A percentile compares a stretch with the other conserved stretches of the same genome.
Conservation (phyloP, 2,113 vertebrate species). For the Gallinago media region DNA sequence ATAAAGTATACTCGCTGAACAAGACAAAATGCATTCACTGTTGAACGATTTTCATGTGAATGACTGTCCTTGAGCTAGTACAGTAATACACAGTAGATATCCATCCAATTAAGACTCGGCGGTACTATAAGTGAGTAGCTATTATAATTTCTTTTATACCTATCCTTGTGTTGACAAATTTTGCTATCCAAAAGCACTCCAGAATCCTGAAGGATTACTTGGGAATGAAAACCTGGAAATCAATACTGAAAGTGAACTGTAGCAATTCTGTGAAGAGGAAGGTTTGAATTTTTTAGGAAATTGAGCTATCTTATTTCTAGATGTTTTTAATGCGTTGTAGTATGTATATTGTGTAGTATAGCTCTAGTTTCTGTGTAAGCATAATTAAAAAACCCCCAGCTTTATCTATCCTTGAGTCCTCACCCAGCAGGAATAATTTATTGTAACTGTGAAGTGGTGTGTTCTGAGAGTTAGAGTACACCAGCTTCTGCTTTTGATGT, state of each 20-base stretch:
- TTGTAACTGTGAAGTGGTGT: neutral
- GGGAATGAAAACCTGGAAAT: conserved; percentile 21
- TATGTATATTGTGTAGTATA: neutral
- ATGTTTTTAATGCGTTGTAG: neutral
- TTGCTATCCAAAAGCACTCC: conserved; percentile 27
- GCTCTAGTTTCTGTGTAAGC: neutral
- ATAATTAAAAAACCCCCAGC: neutral
- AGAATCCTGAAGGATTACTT: conserved; percentile 42
- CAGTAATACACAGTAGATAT: conserved; percentile 29
- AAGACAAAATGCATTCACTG: conserved; percentile 52
- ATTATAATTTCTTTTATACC: conserved; percentile 37
- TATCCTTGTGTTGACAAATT: conserved; percentile 37
- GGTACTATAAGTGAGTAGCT: conserved; percentile 13
- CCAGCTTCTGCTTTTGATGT: neutral
- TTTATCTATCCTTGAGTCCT: neutral
- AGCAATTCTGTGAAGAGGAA: neutral
- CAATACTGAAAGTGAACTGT: conserved; percentile 1
- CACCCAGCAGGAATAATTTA: neutral
- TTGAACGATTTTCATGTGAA: conserved; percentile 65
- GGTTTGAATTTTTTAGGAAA: neutral
- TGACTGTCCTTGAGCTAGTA: conserved; percentile 69
- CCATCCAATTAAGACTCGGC: conserved; percentile 41
- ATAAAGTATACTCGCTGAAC: conserved; percentile 37
- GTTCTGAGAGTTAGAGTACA: neutral
- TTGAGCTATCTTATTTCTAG: neutral